Conservation (phyloP, 2,797 vertebrate species). For the Euphonia xanthogaster region DNA sequence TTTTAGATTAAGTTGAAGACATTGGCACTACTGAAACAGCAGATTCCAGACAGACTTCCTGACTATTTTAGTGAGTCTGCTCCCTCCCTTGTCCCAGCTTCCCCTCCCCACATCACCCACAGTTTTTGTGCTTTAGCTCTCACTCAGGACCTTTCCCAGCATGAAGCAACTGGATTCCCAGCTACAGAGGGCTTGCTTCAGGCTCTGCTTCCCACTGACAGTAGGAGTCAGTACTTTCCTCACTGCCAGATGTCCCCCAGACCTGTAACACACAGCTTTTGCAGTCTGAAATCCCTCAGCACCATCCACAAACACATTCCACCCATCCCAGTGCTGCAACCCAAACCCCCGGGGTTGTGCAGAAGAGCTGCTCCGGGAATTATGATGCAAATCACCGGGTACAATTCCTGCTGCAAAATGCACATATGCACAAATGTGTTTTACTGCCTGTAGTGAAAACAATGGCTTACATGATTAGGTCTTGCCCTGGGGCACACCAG, state of each 20-base stretch:
- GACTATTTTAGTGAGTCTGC: background rate
- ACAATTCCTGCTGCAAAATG: background rate
- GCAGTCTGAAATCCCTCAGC: background rate
- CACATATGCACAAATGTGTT: background rate
- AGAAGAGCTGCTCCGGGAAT: background rate
- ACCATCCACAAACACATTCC: background rate
- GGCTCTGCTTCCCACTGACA: background rate
- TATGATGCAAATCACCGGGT: background rate
- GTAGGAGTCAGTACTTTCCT: background rate
- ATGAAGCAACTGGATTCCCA: background rate
- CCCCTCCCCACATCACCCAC: background rate
- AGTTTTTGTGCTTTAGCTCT: background rate
- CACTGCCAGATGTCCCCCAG: background rate
- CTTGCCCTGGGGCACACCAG: background rate
- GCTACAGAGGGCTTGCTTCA: background rate
- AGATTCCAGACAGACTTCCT: background rate
- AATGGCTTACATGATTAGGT: background rate
- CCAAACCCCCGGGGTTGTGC: background rate
- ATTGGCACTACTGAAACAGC: background rate
- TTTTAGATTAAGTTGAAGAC: background rate
- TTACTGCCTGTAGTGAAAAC: background rate
- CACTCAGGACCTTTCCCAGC: background rate
- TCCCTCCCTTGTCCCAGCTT: background rate
- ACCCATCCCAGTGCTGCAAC: background rate
- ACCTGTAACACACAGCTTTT: background rate